Base-by-base conservation (phyloP, 30 jellyfish, hydroid and myxozoan genomes). In the Phacellophora camtschatica region DNA sequence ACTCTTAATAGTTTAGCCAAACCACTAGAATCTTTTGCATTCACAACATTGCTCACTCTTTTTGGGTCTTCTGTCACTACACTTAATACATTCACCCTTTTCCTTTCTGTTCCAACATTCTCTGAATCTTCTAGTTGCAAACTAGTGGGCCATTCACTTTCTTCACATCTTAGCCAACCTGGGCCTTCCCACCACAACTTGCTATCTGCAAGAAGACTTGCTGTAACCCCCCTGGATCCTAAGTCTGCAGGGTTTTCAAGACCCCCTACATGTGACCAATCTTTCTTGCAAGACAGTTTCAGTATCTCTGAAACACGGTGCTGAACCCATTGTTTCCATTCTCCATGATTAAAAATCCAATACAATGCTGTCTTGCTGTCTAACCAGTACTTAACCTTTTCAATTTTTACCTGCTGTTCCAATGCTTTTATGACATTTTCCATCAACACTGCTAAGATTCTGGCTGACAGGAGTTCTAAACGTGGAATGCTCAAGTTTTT, bases 111-210 rank as follows among this genome's bases (percentile, higher is more conserved):
- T 9, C 31, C 33, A 32, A 64, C 83, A 11, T 61, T 79, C 20
- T 33, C 73, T 25, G 90, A 46, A 65, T 78, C 63, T 25, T 37
- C 72, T 11, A 78, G 36, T 13, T 3, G 48, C 13, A 42, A 62
- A 6, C 63, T 23, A 7, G 25, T 82, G 30, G 87, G 87, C 94
- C 94, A 82, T 3, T 23, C 48, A 0, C 27, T n/a, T 41, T 54
- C 53, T 51, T 69, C 94, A 48, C 53, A 22, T 9, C 71, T 31
- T 2, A 82, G 49, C 94, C 87, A 66, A 7, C 35, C 20, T 30
- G 94, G 88, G 18, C 90, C 94, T 67, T 82, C 43, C 94, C 94
- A 82, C 87, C 94, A 82, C 57, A 82, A 43, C 45, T 34, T 46
- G 29, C 71, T 49, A 20, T 53, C 50, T 27, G 28, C 48, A 28